Base-by-base conservation (phyloP, 2,113 vertebrate genomes). In the Mobula birostris region DNA sequence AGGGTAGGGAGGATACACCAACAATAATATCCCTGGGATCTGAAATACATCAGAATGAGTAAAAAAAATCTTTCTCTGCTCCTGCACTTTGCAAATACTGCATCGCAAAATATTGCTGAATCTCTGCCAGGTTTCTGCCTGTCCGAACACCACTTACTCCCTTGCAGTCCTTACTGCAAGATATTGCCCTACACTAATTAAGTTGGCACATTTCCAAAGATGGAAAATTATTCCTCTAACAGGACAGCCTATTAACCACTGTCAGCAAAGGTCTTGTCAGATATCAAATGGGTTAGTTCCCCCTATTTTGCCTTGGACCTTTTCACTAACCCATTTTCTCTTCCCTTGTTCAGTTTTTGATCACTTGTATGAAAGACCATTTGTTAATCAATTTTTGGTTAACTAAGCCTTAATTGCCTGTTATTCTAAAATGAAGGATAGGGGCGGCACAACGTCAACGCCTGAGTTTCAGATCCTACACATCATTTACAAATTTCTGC, bases 201-300 rank as follows among this genome's bases (percentile, higher is more conserved):
- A 90, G n/a, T 21, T 90, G 85, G 85, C 14, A 66, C 61, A 90
- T 90, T 90, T 90, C 61, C 85, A 90, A 90, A 68, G 61, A 36
- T 90, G 85, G 61, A 90, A 68, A 32, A 90, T 85, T 85, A 58
- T 90, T 68, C 63, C 85, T n/a, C 1, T 1, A 90, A 90, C 61
- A 90, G 61, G 29, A 7, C 58, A 66, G 63, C 14, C 58, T 88
- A 19, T 66, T 90, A 90, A 68, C n/a, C 63, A 90, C 15, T 66
- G 1, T 90, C 11, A 32, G n/a, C 85, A 90, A 90, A 90, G 85
- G 14, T 68, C 6, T 32, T 66, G 5, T 61, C 29, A 66, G 63
- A n/a, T n/a, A 68, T n/a, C 6, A 12, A n/a, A 63, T 7, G 83
- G 80, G 24, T 90, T 68, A 88, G 29, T 66, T 19, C 56, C 85